Evolutionary conservation across 2,113 vertebrate genomes (phyloP).

Genomic region (Zosterops japonicus): DNA sequence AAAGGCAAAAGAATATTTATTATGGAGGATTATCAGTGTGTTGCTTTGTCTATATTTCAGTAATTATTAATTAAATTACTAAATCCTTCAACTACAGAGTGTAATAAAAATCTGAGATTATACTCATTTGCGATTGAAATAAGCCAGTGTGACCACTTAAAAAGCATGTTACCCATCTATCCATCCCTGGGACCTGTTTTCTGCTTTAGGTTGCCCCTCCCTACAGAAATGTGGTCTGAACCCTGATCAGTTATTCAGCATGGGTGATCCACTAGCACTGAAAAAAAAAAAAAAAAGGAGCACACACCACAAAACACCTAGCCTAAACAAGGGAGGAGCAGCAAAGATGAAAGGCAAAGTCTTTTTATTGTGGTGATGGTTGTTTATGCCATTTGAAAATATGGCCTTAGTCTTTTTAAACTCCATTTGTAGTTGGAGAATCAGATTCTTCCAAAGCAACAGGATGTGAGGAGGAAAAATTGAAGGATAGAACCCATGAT

Average conservation of each 20-base stretch:
- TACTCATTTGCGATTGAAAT: not conserved
- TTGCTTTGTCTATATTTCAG: not conserved
- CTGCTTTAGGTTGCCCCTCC: not conserved
- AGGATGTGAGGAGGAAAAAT: not conserved
- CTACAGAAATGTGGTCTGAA: not conserved
- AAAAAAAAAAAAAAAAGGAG: not conserved
- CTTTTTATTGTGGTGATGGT: not conserved
- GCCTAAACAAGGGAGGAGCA: slow-evolving; percentile 5
- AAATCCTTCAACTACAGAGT: not conserved
- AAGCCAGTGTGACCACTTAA: not conserved
- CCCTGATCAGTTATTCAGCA: not conserved
- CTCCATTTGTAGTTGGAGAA: not conserved
- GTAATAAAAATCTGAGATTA: not conserved
- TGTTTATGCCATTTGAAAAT: not conserved
- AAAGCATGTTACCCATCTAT: not conserved
- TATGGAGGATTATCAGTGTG: not conserved
- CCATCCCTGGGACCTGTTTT: not conserved
- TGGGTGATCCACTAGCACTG: not conserved
- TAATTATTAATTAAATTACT: slow-evolving; percentile 1
- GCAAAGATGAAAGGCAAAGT: slow-evolving; percentile 2
- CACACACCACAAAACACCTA: not conserved
- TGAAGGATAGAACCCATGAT: slow-evolving; percentile 1
- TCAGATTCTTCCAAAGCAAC: not conserved
- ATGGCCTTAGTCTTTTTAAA: not conserved
- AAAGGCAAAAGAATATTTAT: not conserved